Percentiles rank a stretch among this genome's conserved stretches.
Evolutionary conservation across 2,888 invertebrate genomes (phyloP).

Genomic region (Chloroclysta siterata): DNA sequence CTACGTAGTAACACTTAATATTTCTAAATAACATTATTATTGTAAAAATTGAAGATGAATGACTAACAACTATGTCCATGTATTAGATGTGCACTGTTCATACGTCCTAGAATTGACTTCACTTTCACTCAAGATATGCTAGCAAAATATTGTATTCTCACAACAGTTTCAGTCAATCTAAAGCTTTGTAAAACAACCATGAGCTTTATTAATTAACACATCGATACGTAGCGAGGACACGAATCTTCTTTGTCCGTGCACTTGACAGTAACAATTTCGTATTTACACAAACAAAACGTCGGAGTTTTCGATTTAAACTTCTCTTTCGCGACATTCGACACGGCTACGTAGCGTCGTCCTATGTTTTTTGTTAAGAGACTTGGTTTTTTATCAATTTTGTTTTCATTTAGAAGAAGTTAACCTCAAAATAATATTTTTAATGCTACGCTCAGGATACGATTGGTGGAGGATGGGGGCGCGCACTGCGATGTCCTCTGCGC

Average conservation of each 20-base stretch:
- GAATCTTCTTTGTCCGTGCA: slow-evolving; percentile 83
- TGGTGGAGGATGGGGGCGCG: slow-evolving; percentile 67
- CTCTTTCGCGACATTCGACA: slow-evolving; percentile 82
- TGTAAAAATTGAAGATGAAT: slow-evolving; percentile 56
- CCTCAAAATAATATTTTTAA: slow-evolving; percentile 83
- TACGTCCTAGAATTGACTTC: slow-evolving; percentile 77
- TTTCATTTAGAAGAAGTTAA: slow-evolving; percentile 69
- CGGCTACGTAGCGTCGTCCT: slow-evolving; percentile 58
- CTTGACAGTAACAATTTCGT: slow-evolving; percentile 82
- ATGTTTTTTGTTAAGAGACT: slow-evolving; percentile 50
- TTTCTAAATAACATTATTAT: slow-evolving; percentile 53
- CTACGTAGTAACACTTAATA: slow-evolving; percentile 60
- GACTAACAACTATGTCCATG: slow-evolving; percentile 40
- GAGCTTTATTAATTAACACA: slow-evolving; percentile 59
- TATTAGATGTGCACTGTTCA: slow-evolving; percentile 64
- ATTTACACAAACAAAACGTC: slow-evolving; percentile 84
- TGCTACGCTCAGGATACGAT: slow-evolving; percentile 77
- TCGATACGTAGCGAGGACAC: slow-evolving; percentile 62
- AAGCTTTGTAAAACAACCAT: slow-evolving; percentile 62
- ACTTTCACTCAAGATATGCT: slow-evolving; percentile 72
- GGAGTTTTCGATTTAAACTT: slow-evolving; percentile 76
- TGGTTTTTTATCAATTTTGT: slow-evolving; percentile 63
- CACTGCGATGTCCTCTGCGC: slow-evolving; percentile 55
- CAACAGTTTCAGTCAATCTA: slow-evolving; percentile 61
- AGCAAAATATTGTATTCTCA: slow-evolving; percentile 58